phyloP scores from a whole-genome alignment of 2,113 vertebrate species.

The Eubucco bourcierii region DNA sequence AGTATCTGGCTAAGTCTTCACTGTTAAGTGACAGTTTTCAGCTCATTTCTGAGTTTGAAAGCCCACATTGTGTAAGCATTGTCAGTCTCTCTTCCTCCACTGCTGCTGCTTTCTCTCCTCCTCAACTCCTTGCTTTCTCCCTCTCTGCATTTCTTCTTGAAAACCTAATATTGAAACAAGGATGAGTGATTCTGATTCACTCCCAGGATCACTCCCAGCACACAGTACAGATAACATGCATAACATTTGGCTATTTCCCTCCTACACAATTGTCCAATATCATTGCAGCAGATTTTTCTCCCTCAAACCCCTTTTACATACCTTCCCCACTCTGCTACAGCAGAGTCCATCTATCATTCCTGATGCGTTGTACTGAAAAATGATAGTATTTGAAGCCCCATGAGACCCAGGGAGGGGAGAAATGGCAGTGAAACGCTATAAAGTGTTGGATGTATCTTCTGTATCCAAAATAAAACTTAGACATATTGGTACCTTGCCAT shows the following conservation, averaged over 20 bases:
- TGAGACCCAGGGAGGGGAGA: background rate
- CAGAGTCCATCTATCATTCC: background rate
- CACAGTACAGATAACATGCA: background rate
- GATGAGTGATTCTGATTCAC: background rate
- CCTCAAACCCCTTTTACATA: background rate
- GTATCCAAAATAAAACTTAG: slow-evolving; percentile 58
- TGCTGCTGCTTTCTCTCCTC: too few relatives aligned
- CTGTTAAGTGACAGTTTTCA: background rate
- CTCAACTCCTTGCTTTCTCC: background rate
- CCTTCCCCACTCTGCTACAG: background rate
- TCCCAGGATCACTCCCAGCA: background rate
- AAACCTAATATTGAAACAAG: background rate
- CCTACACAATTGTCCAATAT: background rate
- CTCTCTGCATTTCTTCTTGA: background rate
- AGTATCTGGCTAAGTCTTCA: background rate
- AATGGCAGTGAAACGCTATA: background rate
- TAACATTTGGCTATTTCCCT: background rate
- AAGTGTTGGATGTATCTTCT: background rate
- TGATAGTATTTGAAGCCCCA: background rate
- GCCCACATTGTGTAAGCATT: background rate
- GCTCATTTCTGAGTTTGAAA: background rate
- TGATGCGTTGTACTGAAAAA: background rate
- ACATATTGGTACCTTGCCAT: slow-evolving; percentile 20
- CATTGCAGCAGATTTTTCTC: background rate
- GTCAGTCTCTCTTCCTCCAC: background rate